Percentiles rank a stretch among this genome's conserved stretches.
Evolutionary conservation across 2,888 invertebrate species (phyloP).

Genomic region (Listrodromus nycthemerus): DNA sequence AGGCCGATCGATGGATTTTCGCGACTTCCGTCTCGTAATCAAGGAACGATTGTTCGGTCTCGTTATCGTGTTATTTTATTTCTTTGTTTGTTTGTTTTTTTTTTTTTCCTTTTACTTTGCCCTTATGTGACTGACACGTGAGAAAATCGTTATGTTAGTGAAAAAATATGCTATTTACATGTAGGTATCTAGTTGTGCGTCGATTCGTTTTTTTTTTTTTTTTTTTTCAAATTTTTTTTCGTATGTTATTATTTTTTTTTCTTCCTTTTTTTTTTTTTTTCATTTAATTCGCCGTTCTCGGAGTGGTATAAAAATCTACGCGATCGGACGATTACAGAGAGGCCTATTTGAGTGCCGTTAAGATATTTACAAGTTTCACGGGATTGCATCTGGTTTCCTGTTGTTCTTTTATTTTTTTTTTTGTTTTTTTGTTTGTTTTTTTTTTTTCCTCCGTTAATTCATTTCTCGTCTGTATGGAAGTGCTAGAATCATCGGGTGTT

Average conservation of each 20-base stretch:
- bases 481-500: slow-evolving; percentile 50
- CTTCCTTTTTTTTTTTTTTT: slow-evolving; percentile 52
- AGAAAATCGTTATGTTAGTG: slow-evolving; percentile 75
- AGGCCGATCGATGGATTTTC: slow-evolving; percentile 62
- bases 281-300: slow-evolving; percentile 63
- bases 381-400: slow-evolving; percentile 57
- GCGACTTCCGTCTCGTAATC: slow-evolving; percentile 42
- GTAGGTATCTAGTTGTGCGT: slow-evolving; percentile 82
- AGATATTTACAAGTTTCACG: slow-evolving; percentile 70
- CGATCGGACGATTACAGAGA: slow-evolving; percentile 75
- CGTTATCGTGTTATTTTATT: slow-evolving; percentile 45
- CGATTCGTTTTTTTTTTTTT: slow-evolving; percentile 78
- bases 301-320: slow-evolving; percentile 82
- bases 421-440: slow-evolving; percentile 40
- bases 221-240: slow-evolving; percentile 75
- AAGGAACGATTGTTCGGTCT: slow-evolving; percentile 65
- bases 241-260: slow-evolving; percentile 55
- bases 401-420: slow-evolving; percentile 14
- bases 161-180: slow-evolving; percentile 84
- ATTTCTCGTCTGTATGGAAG: slow-evolving; percentile 53
- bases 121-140: slow-evolving; percentile 64
- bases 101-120: slow-evolving; percentile 1
- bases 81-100: too few relatives aligned
- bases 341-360: slow-evolving; percentile 70
- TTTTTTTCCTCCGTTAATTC: slow-evolving; percentile 26